Percentiles rank a stretch among this genome's conserved stretches.
Conservation (phyloP, 1,140 invertebrate species). For the Leucophenga varia region DNA sequence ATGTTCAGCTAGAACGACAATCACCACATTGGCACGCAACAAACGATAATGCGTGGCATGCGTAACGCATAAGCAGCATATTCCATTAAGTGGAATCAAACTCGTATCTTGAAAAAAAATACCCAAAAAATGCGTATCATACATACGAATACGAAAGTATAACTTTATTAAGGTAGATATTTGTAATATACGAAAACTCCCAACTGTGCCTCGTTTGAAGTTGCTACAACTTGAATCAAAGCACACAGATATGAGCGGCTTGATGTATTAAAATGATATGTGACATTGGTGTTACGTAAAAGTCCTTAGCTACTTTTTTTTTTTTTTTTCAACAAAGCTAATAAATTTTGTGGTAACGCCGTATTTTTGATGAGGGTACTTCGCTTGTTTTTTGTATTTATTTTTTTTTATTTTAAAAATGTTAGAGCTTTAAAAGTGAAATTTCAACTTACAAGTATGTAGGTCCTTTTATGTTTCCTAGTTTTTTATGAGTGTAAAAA, state of each 20-base stretch:
- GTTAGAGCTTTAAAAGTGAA: not conserved
- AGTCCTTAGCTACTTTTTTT: no score
- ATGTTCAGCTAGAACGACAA: no score
- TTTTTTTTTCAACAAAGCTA: no score
- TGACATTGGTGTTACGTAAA: no score
- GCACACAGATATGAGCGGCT: slow-evolving; percentile 10
- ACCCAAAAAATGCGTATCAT: no score
- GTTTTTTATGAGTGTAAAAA: no score
- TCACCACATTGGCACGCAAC: no score
- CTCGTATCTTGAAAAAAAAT: no score
- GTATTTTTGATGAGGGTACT: slow-evolving; percentile 37
- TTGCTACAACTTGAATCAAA: not conserved
- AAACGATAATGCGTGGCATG: slow-evolving; percentile 52
- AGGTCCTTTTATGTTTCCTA: no score
- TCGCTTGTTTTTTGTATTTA: slow-evolving; percentile 1
- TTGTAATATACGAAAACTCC: slow-evolving; percentile 1
- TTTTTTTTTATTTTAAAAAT: slow-evolving; percentile 22
- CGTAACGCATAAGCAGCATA: slow-evolving; percentile 52
- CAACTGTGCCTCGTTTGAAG: slow-evolving; percentile 9
- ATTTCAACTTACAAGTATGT: not conserved
- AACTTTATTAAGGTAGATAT: no score
- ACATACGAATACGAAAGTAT: no score
- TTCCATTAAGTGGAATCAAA: slow-evolving; percentile 47
- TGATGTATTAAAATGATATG: slow-evolving; percentile 45
- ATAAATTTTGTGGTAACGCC: slow-evolving; percentile 2